A percentile compares a stretch with the other conserved stretches of the same genome.
phyloP scores from a whole-genome alignment of 1,140 invertebrate species.

The Diabrotica virgifera region DNA sequence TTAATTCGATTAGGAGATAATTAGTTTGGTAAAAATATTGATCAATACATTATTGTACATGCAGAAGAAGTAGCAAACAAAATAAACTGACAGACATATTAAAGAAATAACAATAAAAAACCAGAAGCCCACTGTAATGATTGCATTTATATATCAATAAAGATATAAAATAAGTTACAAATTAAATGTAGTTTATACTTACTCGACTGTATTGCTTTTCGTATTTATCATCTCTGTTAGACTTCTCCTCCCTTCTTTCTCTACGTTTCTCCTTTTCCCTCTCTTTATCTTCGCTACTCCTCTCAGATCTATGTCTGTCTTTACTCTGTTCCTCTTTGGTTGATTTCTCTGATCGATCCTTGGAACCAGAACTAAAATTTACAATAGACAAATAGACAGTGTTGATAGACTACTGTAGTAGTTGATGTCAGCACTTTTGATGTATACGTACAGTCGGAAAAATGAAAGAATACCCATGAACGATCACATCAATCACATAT shows the following conservation, averaged over 20 bases:
- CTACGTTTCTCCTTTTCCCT: slow-evolving; percentile 42
- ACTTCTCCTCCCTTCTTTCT: slow-evolving; percentile 31
- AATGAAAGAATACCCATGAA: too few relatives aligned
- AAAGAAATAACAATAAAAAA: not conserved
- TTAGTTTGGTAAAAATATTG: too few relatives aligned
- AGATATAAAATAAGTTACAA: not conserved
- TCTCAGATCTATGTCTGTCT: slow-evolving; percentile 49
- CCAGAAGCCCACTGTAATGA: not conserved
- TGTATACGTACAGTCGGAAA: too few relatives aligned
- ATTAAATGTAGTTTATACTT: not conserved
- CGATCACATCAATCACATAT: too few relatives aligned
- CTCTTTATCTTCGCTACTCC: slow-evolving; percentile 51
- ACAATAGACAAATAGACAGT: too few relatives aligned
- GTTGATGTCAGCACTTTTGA: too few relatives aligned
- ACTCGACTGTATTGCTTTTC: slow-evolving; percentile 16
- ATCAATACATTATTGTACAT: too few relatives aligned
- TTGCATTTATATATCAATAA: not conserved
- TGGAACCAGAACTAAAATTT: slow-evolving; percentile 18
- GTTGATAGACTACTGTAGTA: too few relatives aligned
- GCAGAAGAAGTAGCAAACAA: too few relatives aligned
- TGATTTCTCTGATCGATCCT: slow-evolving; percentile 32
- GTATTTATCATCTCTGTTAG: slow-evolving; percentile 19
- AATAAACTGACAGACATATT: too few relatives aligned
- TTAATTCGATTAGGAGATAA: too few relatives aligned
- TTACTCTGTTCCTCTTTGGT: slow-evolving; percentile 43